These are phyloP conservation scores for Mus pahari DNA, from an alignment of 2,113 vertebrate species.

Conservation along the genomic window DNA sequence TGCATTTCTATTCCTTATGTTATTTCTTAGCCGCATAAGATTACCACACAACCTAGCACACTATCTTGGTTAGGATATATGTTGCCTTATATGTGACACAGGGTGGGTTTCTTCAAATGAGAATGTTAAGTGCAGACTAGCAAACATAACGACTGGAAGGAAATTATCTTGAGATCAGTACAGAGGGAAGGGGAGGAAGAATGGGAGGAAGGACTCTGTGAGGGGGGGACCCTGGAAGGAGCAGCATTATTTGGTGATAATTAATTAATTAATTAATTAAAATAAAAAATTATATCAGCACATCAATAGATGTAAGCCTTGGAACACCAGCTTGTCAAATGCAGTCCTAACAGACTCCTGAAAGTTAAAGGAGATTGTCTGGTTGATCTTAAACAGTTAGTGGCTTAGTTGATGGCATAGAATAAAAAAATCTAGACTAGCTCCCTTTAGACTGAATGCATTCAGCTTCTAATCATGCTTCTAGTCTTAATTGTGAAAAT, in stretches of 20 bases:
- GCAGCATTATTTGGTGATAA: neutral
- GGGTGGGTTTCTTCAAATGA: neutral
- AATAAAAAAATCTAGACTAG: neutral
- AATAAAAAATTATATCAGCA: too few relatives aligned
- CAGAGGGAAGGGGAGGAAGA: neutral
- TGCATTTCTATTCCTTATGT: too few relatives aligned
- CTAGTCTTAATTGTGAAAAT: neutral
- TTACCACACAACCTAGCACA: neutral
- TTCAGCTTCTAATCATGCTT: constrained; percentile 1
- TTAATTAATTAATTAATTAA: too few relatives aligned
- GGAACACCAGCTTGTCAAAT: constrained; percentile 7
- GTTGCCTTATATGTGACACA: neutral
- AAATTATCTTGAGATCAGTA: neutral
- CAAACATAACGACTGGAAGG: neutral
- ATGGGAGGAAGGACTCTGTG: too few relatives aligned
- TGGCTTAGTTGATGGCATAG: neutral
- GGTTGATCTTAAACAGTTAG: constrained; percentile 38
- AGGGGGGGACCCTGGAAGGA: neutral
- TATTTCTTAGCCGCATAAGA: neutral
- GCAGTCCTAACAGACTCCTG: neutral
- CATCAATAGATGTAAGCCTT: neutral
- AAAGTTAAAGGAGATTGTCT: neutral
- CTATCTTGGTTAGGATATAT: neutral
- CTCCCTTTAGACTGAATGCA: neutral
- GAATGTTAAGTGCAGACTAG: neutral